Base-by-base conservation (phyloP, 2,113 vertebrate species). In the Hepsetus odoe region DNA sequence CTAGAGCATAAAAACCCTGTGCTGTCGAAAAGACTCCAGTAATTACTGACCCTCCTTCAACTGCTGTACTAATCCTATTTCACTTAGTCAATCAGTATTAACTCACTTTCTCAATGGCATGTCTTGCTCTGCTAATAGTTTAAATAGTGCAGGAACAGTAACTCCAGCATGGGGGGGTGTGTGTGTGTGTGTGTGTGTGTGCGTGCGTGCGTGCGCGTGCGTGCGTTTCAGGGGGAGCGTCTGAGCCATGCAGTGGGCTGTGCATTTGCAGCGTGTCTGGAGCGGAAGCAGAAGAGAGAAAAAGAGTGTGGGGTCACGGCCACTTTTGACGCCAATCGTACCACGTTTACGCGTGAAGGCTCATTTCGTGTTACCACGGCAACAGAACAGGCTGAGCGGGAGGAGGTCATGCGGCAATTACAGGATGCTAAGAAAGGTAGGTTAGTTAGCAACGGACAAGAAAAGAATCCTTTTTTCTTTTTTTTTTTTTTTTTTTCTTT, bases 261-360 rank as follows among this genome's bases (percentile, higher is more conserved):
- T 77, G 98, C 98, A 0, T 99, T 99, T 59, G 98, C 98, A 5
- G 97, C 97, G 0, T 99, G 98, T 85, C 90, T 99, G 89, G 98
- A 99, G 86, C 90, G 97, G 33, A 99, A 99, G 83, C 98, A 99
- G 92, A 99, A 98, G 85, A 91, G 98, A 51, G 98, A 99, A 89
- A 99, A 99, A 89, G 98, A 99, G 88, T 99, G 98, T 38, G 97
- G 97, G 18, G 98, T 99, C 85, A 99, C 98, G 9, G 98, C 98
- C 72, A 99, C 98, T 74, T 99, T 98, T 62, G 98, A 99, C 83
- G 96, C 96, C 87, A 99, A 97, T 91, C 93, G 98, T 87, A 99
- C 98, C 87, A 98, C 97, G 9, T 99, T 99, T 88, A 99, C 97
- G 51, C 94, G 98, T 10, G 98, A 99, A 87, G 98, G 98, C 80